A percentile compares a stretch with the other conserved stretches of the same genome.
These are phyloP conservation scores for Amblyjoppa fuscipennis DNA, from an alignment of 2,888 invertebrate species.

Conservation along the genomic window DNA sequence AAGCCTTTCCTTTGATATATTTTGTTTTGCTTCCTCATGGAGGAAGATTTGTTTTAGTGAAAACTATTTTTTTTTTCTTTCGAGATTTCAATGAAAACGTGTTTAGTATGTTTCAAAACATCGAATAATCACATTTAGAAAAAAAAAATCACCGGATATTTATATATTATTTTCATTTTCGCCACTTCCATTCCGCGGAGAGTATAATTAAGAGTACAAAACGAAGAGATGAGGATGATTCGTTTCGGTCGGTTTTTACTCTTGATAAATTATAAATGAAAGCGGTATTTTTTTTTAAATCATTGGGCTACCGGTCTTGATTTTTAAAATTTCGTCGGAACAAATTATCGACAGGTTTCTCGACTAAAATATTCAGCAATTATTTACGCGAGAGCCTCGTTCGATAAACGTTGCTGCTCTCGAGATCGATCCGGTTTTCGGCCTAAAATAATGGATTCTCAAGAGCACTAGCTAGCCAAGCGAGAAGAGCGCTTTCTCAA, in stretches of 20 bases:
- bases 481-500: conserved; percentile 11
- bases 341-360: conserved; percentile 3
- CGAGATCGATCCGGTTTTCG: conserved; percentile 31
- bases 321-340: neutral
- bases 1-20: conserved; percentile 20
- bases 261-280: no score
- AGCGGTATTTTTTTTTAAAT: no score
- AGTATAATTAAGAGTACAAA: neutral
- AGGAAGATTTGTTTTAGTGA: no score
- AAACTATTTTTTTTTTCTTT: no score
- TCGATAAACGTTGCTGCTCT: conserved; percentile 33
- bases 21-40: neutral
- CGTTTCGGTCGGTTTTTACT: neutral
- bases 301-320: neutral
- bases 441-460: conserved; percentile 44
- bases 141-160: neutral
- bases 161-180: neutral
- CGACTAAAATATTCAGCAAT: neutral
- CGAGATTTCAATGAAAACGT: no score
- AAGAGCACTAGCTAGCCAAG: conserved; percentile 35
- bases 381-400: conserved; percentile 1
- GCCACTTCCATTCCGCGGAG: neutral
- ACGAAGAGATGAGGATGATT: neutral
- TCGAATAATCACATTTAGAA: no score
- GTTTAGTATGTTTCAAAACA: no score